Evolutionary conservation across 2,888 invertebrate genomes (phyloP).

Genomic region (Apamea sordens): DNA sequence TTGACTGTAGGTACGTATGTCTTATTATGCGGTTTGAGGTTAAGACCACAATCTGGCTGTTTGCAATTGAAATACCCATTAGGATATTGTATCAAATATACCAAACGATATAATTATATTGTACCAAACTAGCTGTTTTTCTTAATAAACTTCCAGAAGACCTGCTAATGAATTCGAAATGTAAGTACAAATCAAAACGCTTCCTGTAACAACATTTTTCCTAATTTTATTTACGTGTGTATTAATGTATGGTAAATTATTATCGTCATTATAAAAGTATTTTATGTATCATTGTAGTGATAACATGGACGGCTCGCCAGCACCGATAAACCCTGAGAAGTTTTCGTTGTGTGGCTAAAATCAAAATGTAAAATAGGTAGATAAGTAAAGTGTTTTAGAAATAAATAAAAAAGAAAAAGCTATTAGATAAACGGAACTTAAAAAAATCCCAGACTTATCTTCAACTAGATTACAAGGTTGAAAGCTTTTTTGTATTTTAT

Average conservation of each 20-base stretch:
- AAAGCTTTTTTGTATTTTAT: constrained; percentile 17
- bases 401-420: background rate
- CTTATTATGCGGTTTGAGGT: background rate
- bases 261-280: no score
- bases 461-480: constrained; percentile 35
- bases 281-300: no score
- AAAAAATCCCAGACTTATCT: constrained; percentile 2
- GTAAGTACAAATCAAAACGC: no score
- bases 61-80: background rate
- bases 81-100: background rate
- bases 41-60: background rate
- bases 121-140: no score
- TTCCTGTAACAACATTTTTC: no score
- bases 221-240: no score
- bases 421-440: background rate
- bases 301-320: no score
- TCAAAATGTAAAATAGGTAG: no score
- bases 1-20: constrained; percentile 10
- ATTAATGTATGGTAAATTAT: no score
- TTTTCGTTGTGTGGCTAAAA: no score
- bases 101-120: no score
- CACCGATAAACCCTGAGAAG: no score
- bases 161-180: background rate
- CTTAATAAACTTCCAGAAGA: background rate
- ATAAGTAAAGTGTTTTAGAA: background rate